Percentiles rank a stretch among this genome's conserved stretches.
Evolutionary conservation across 2,113 vertebrate species (phyloP).

Genomic region (Probosciger aterrimus): DNA sequence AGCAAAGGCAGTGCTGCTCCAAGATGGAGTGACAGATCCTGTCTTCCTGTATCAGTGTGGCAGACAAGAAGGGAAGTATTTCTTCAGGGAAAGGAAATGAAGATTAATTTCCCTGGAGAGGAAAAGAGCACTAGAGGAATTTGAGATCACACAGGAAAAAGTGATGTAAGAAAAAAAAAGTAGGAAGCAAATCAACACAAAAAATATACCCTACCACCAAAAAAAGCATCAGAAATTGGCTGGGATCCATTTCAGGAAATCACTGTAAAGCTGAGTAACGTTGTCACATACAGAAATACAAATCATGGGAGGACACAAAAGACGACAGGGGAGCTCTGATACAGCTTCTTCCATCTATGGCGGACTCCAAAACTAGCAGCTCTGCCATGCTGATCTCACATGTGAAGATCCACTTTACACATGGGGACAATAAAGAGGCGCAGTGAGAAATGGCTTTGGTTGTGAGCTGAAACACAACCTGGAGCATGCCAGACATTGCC

Average conservation of each 20-base stretch:
- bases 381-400: neutral
- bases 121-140: slow-evolving; percentile 54
- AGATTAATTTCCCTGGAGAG: slow-evolving; percentile 18
- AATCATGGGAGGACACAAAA: neutral
- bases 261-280: slow-evolving; percentile 22
- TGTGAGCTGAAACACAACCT: neutral
- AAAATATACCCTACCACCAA: slow-evolving; percentile 3
- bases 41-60: neutral
- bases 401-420: neutral
- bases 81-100: slow-evolving; percentile 49
- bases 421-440: too few species aligned
- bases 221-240: slow-evolving; percentile 50
- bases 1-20: neutral
- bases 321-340: neutral
- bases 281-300: slow-evolving; percentile 33
- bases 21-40: neutral
- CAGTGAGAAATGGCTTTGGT: neutral
- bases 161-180: slow-evolving; percentile 24
- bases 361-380: neutral
- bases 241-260: slow-evolving; percentile 41
- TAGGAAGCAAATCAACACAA: slow-evolving; percentile 40
- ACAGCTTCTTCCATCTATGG: neutral
- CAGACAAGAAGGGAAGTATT: slow-evolving; percentile 12
- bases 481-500: neutral
- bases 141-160: slow-evolving; percentile 54